Conservation (phyloP, 2,888 invertebrate species). For the Diplazon laetatorius region DNA sequence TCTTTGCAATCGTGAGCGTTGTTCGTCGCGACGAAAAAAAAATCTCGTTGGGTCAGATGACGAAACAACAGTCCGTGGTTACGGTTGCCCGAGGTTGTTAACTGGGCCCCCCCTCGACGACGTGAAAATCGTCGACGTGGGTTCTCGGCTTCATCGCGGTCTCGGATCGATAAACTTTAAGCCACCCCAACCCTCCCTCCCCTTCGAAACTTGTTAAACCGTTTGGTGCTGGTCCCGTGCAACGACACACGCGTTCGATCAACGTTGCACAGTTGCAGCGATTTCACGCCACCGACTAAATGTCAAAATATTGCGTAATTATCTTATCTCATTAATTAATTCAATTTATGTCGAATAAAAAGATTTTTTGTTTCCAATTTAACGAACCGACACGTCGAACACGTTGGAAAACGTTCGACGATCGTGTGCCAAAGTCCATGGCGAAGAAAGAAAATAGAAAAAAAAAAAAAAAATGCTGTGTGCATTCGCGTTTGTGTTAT, state of each 20-base stretch:
- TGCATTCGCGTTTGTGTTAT: constrained; percentile 17
- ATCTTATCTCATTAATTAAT: too few relatives aligned
- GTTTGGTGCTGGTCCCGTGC: constrained; percentile 58
- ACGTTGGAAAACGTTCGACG: too few relatives aligned
- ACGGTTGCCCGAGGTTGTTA: constrained; percentile 76
- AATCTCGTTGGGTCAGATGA: constrained; percentile 62
- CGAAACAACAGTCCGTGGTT: constrained; percentile 74
- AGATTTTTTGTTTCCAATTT: too few relatives aligned
- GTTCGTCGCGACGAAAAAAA: not conserved
- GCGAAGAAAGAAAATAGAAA: not conserved
- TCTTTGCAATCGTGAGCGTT: not conserved
- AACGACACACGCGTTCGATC: constrained; percentile 44
- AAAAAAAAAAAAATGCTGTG: not conserved
- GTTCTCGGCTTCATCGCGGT: constrained; percentile 49
- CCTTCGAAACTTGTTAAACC: too few relatives aligned
- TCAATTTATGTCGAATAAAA: too few relatives aligned
- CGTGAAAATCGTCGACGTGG: constrained; percentile 53
- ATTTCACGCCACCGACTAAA: constrained; percentile 59
- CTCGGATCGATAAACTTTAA: constrained; percentile 67
- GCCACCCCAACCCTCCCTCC: too few relatives aligned
- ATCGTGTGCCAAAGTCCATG: not conserved
- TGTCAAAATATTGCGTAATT: too few relatives aligned
- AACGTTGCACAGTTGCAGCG: constrained; percentile 19
- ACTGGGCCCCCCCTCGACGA: too few relatives aligned
- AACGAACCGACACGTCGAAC: too few relatives aligned